These are phyloP conservation scores for Sciurus vulgaris DNA, from an alignment of 2,797 vertebrate genomes.

Conservation along the genomic window DNA sequence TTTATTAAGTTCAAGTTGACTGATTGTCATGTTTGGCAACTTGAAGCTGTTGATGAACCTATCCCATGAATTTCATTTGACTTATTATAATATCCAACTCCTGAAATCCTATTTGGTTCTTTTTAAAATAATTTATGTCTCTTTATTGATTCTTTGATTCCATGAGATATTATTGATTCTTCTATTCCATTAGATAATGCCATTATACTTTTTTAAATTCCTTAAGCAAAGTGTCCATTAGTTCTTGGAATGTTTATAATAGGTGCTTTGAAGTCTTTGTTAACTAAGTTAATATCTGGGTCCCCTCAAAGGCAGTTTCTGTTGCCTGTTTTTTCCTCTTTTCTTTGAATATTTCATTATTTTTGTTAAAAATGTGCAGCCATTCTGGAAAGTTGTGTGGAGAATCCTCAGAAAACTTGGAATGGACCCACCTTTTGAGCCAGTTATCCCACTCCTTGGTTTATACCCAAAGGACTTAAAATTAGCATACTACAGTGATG, in stretches of 20 bases:
- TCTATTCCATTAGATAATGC: conserved; percentile 8
- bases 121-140: neutral
- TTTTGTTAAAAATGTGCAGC: neutral
- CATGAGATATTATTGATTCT: neutral
- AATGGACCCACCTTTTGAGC: too few species aligned
- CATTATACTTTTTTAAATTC: neutral
- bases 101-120: neutral
- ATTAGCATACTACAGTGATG: too few species aligned
- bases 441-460: too few species aligned
- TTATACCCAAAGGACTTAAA: too few species aligned
- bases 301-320: neutral
- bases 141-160: neutral
- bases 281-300: neutral
- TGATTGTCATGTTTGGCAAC: neutral
- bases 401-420: too few species aligned
- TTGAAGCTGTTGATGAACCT: neutral
- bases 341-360: neutral
- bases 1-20: neutral
- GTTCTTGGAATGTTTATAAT: conserved; percentile 14
- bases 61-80: neutral
- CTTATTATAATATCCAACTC: neutral
- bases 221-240: conserved; percentile 15
- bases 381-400: too few species aligned
- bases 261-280: neutral
- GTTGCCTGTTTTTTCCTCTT: neutral